Evolutionary conservation across 2,113 vertebrate genomes (phyloP).

Genomic region (Nasalis larvatus): DNA sequence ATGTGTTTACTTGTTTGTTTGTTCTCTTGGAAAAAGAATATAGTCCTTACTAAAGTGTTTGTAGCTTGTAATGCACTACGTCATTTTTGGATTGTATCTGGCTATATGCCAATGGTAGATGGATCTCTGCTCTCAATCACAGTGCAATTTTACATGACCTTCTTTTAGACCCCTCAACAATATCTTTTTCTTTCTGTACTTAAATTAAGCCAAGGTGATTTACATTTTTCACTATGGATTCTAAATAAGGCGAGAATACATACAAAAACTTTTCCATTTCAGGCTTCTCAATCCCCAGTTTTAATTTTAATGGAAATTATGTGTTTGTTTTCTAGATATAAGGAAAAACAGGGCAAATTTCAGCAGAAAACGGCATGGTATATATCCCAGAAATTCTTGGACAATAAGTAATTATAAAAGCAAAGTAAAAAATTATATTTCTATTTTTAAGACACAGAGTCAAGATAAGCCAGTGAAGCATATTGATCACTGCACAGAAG

Average conservation of each 20-base stretch:
- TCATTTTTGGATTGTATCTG: conserved; percentile 66
- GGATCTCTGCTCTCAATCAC: conserved; percentile 59
- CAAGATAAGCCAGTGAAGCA: background rate
- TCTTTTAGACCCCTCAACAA: conserved; percentile 47
- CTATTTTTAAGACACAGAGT: background rate
- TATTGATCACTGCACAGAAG: background rate
- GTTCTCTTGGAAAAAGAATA: conserved; percentile 26
- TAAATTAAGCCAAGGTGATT: conserved; percentile 31
- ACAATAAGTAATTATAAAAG: conserved; percentile 23
- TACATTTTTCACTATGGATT: background rate
- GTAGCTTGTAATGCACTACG: conserved; percentile 52
- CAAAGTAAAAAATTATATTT: conserved; percentile 16
- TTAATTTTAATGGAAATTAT: conserved; percentile 47
- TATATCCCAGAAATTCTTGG: background rate
- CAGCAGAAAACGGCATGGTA: background rate
- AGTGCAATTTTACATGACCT: conserved; percentile 65
- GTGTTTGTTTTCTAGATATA: conserved; percentile 52
- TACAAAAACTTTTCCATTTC: conserved; percentile 32
- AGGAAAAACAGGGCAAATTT: conserved; percentile 50
- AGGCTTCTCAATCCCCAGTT: background rate
- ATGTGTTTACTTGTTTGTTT: background rate
- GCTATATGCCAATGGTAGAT: conserved; percentile 70
- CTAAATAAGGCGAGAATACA: background rate
- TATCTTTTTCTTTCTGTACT: background rate
- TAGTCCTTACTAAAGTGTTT: conserved; percentile 60